A percentile compares a stretch with the other conserved stretches of the same genome.
phyloP scores from a whole-genome alignment of 1,140 invertebrate species.

The Sinonovacula constricta region DNA sequence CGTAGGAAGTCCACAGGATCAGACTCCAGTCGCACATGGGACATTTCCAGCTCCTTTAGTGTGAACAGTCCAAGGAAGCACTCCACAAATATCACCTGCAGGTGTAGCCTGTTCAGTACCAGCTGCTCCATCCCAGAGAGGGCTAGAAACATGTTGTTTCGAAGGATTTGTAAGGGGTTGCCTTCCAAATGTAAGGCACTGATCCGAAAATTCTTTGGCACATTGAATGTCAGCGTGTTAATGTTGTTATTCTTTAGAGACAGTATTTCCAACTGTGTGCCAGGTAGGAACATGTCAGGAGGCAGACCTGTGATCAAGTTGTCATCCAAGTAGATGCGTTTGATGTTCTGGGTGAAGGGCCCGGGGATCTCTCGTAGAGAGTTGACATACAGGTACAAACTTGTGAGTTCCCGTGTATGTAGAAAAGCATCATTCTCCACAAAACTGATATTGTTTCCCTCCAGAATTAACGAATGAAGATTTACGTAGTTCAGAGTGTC shows the following conservation, averaged over 20 bases:
- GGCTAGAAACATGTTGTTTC: slow-evolving; percentile 70
- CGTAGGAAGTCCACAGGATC: slow-evolving; percentile 79
- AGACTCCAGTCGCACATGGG: slow-evolving; percentile 82
- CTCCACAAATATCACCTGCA: slow-evolving; percentile 81
- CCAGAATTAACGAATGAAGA: slow-evolving; percentile 88
- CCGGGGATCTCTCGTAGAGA: slow-evolving; percentile 2
- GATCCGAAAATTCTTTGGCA: slow-evolving; percentile 77
- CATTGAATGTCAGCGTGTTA: slow-evolving; percentile 59
- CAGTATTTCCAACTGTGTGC: slow-evolving; percentile 81
- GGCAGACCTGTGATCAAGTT: slow-evolving; percentile 79
- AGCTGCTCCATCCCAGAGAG: slow-evolving; percentile 80
- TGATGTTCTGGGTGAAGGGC: slow-evolving; percentile 77
- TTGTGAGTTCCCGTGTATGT: slow-evolving; percentile 83
- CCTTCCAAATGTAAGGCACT: slow-evolving; percentile 78
- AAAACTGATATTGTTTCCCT: slow-evolving; percentile 85
- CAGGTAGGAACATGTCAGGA: slow-evolving; percentile 88
- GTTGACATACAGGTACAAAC: slow-evolving; percentile 15
- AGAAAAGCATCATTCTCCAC: slow-evolving; percentile 93
- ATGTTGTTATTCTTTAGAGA: slow-evolving; percentile 8
- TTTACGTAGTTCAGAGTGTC: slow-evolving; percentile 92
- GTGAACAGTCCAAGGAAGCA: slow-evolving; percentile 84
- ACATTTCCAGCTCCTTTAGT: slow-evolving; percentile 84
- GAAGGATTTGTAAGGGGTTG: slow-evolving; percentile 75
- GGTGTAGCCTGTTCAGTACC: slow-evolving; percentile 88
- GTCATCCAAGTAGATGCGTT: slow-evolving; percentile 87